Conservation (phyloP, 2,113 vertebrate genomes). For the Poeciliopsis occidentalis region DNA sequence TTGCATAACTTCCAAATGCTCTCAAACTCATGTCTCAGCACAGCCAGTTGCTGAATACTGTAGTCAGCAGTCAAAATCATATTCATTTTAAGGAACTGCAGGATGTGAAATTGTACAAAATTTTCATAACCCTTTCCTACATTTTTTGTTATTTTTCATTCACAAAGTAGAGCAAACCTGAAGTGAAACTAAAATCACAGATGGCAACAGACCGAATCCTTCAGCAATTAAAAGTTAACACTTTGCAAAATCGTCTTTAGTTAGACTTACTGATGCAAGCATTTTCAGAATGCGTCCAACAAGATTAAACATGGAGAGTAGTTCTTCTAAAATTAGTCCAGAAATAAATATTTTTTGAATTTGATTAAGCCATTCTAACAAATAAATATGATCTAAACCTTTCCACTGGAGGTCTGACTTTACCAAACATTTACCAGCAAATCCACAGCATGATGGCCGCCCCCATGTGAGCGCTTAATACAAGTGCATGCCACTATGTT, state of each 20-base stretch:
- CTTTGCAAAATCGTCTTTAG: background rate
- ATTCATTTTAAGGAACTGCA: background rate
- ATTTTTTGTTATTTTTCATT: no score
- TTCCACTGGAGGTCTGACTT: no score
- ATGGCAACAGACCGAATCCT: background rate
- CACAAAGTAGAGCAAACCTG: no score
- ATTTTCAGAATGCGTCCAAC: background rate
- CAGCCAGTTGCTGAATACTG: conserved; percentile 20
- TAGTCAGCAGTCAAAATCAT: conserved; percentile 11
- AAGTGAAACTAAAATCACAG: no score
- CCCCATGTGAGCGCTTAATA: background rate
- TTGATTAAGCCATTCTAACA: no score
- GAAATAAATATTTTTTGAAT: no score
- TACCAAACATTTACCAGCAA: no score
- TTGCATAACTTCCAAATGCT: conserved; percentile 30
- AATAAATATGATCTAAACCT: no score
- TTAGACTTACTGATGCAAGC: background rate
- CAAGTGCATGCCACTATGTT: background rate
- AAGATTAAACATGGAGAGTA: background rate
- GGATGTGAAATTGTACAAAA: background rate
- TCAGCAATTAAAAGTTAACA: background rate
- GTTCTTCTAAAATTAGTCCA: background rate
- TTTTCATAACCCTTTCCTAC: background rate
- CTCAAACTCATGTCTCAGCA: conserved; percentile 18
- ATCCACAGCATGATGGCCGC: background rate